Evolutionary conservation across 53 echinoderm and acorn worm genomes (phyloP), one percentile per base, ranked within the genome.

Genomic region (Stichopus horrens): DNA sequence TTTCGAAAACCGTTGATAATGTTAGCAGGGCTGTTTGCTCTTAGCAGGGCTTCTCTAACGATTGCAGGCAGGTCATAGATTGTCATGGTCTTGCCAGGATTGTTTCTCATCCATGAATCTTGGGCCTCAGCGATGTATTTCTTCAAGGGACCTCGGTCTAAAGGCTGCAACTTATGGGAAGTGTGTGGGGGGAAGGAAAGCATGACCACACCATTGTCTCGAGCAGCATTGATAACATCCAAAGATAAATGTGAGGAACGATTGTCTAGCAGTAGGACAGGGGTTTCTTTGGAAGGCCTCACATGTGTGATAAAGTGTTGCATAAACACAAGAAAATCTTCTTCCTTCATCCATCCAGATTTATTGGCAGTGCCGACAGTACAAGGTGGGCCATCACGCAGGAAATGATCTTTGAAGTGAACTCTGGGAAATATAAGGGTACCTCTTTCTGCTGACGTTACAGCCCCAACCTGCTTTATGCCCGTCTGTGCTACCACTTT

Each of bases 291-390:
- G 75, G 6, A 8, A 8, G 75, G 75, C 23, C 14, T 74, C 7
- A 16, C 8, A 89, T 89, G 90, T 76, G 82, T 89, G 16, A 76
- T 86, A 88, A n/a, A 22, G 65, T 85, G 86, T 86, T 86, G 4
- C 86, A 86, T 86, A 21, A 86, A 86, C 16, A 63, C 52, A 63
- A 86, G 21, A 10, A 87, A 87, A 55, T 87, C 52, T 21, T 55
- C 55, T 9, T 87, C 84, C 5, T 55, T 87, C 87, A 87, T 87
- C 87, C 87, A 87, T 74, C 86, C 86, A 21, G 68, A 68, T 13
- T 73, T 54, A 20, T 87, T 74, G 51, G 87, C 74, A 58, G 87
- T 74, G 4, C 87, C 74, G 14, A 87, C 19, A 19, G 37, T 14
- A 7, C 87, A 74, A 23, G 7, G 4, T 74, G 87, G 87, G 56